These are phyloP conservation scores for Siniperca knerii DNA, from an alignment of 2,113 vertebrate species.

Conservation along the genomic window DNA sequence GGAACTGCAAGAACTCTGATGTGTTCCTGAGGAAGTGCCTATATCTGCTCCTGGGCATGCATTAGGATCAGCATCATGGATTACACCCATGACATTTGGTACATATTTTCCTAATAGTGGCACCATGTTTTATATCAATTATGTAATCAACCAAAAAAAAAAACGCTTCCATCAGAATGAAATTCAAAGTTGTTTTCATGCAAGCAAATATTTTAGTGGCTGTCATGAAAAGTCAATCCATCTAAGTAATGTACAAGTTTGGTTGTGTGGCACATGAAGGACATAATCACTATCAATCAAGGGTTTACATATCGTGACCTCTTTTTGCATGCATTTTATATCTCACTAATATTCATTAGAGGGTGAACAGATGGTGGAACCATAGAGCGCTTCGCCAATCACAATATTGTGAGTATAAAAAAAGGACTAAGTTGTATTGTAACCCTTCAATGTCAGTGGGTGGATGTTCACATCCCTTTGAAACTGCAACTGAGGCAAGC, in stretches of 20 bases:
- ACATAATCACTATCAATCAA: background rate
- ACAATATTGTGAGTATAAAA: conserved; percentile 19
- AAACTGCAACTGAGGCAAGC: conserved; percentile 32
- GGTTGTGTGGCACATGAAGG: background rate
- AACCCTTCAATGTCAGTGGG: conserved; percentile 37
- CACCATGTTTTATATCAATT: conserved; percentile 29
- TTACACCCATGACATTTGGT: conserved; percentile 11
- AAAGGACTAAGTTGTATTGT: background rate
- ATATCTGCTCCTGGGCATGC: background rate
- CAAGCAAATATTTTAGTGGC: background rate
- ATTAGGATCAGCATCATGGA: conserved; percentile 10
- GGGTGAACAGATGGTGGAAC: conserved; percentile 50
- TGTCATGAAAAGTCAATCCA: conserved; percentile 1
- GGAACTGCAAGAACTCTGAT: background rate
- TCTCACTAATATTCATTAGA: conserved; percentile 32
- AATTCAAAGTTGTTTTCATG: background rate
- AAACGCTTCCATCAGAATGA: background rate
- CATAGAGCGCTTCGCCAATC: background rate
- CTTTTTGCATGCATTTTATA: conserved; percentile 29
- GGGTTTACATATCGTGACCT: conserved; percentile 18
- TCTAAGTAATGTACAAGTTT: conserved; percentile 17
- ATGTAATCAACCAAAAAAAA: conserved; percentile 8
- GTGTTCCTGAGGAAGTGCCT: background rate
- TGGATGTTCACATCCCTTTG: conserved; percentile 29
- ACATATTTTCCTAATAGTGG: conserved; percentile 15